phyloP scores from a whole-genome alignment of 2,113 vertebrate genomes.

The Tilapia sparmanii region DNA sequence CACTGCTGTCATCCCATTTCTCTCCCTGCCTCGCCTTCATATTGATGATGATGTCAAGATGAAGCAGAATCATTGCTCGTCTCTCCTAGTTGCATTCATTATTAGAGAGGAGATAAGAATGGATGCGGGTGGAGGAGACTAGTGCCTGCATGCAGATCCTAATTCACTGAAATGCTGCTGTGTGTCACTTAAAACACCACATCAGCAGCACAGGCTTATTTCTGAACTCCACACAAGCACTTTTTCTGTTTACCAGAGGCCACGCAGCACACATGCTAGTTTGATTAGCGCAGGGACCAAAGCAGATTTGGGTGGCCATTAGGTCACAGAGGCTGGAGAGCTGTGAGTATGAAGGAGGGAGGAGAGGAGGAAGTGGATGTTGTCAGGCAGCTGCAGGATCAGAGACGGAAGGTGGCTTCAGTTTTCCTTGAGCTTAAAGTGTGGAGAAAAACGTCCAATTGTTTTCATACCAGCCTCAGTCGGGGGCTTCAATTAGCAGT shows the following conservation, averaged over 20 bases:
- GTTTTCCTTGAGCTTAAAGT: background rate
- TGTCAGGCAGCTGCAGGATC: background rate
- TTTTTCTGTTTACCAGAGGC: background rate
- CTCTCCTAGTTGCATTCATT: background rate
- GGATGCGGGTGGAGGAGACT: background rate
- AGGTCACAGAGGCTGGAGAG: background rate
- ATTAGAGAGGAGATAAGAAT: background rate
- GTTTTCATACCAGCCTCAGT: background rate
- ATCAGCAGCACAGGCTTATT: background rate
- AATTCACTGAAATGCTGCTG: background rate
- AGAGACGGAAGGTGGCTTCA: background rate
- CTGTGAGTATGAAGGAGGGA: background rate
- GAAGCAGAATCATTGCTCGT: background rate
- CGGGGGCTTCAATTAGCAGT: background rate
- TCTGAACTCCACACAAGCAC: background rate
- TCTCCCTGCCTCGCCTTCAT: background rate
- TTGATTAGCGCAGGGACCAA: background rate
- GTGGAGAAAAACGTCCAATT: background rate
- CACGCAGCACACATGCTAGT: background rate
- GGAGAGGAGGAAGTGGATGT: background rate
- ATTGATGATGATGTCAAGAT: constrained; percentile 4
- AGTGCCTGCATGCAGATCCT: background rate
- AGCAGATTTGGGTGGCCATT: background rate
- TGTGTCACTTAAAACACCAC: background rate
- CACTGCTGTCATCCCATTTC: background rate